phyloP scores from a whole-genome alignment of 2,797 vertebrate genomes.

The Erethizon dorsatum region DNA sequence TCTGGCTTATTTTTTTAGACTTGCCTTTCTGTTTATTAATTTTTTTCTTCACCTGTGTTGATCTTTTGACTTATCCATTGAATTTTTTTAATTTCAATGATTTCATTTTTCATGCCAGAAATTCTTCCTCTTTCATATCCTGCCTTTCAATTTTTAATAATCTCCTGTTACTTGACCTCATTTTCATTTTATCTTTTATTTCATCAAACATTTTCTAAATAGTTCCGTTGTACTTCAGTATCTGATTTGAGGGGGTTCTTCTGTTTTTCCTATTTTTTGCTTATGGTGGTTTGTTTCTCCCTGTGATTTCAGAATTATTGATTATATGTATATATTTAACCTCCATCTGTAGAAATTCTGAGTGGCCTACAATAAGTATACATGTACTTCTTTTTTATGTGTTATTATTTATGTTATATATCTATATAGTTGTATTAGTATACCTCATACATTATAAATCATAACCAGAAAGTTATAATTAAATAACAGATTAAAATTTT shows the following conservation, averaged over 20 bases:
- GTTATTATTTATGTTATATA: no score
- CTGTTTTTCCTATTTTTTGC: constrained; percentile 1
- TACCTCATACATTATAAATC: not conserved
- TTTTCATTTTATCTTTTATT: constrained; percentile 45
- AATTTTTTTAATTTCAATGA: constrained; percentile 17
- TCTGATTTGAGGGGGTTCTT: not conserved
- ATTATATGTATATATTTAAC: not conserved
- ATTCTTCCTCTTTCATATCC: constrained; percentile 38
- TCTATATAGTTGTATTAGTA: not conserved
- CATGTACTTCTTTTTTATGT: not conserved
- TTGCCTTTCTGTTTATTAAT: not conserved
- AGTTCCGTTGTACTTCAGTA: not conserved
- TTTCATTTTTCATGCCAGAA: constrained; percentile 31
- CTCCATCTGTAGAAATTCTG: not conserved
- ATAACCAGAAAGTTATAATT: not conserved
- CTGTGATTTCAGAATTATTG: not conserved
- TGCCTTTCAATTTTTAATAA: constrained; percentile 25
- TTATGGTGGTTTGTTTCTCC: not conserved
- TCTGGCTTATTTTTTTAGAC: constrained; percentile 39
- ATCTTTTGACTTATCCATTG: not conserved
- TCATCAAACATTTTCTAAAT: constrained; percentile 22
- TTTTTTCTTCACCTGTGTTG: not conserved
- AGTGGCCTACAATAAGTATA: not conserved
- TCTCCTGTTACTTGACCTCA: not conserved
- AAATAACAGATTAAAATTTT: not conserved